A percentile compares a stretch with the other conserved stretches of the same genome.
phyloP scores from a whole-genome alignment of 2,888 invertebrate genomes.

The Campoletis raptor region DNA sequence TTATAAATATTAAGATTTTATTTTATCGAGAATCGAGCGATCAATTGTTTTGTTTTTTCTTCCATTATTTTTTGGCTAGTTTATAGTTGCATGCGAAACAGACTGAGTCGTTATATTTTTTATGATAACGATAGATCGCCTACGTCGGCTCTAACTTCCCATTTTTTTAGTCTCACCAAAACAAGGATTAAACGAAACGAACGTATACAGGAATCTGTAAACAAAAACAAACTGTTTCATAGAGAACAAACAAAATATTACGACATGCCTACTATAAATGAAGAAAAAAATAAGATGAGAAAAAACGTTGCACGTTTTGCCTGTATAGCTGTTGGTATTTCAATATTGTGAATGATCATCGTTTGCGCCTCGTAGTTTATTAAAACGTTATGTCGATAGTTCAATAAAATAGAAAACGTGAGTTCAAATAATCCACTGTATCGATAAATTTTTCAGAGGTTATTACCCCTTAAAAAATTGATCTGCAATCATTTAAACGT shows the following conservation, averaged over 20 bases:
- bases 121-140: slow-evolving; percentile 66
- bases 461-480: neutral
- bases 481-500: neutral
- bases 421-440: slow-evolving; percentile 14
- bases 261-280: slow-evolving; percentile 26
- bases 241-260: neutral
- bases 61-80: slow-evolving; percentile 50
- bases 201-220: slow-evolving; percentile 2
- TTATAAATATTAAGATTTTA: slow-evolving; percentile 73
- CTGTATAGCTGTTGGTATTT: slow-evolving; percentile 51
- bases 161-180: slow-evolving; percentile 24
- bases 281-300: neutral
- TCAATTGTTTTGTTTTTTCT: neutral
- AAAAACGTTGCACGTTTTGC: slow-evolving; percentile 27
- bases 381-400: slow-evolving; percentile 61
- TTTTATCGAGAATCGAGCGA: slow-evolving; percentile 50
- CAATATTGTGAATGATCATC: slow-evolving; percentile 58
- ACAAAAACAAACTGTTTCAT: neutral
- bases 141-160: slow-evolving; percentile 68
- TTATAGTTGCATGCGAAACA: slow-evolving; percentile 65
- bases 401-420: slow-evolving; percentile 32
- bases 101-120: slow-evolving; percentile 72
- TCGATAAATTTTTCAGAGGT: neutral
- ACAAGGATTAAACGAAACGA: neutral
- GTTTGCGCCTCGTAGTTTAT: slow-evolving; percentile 66